Conservation (phyloP, 2,113 vertebrate genomes). For the Numida meleagris region DNA sequence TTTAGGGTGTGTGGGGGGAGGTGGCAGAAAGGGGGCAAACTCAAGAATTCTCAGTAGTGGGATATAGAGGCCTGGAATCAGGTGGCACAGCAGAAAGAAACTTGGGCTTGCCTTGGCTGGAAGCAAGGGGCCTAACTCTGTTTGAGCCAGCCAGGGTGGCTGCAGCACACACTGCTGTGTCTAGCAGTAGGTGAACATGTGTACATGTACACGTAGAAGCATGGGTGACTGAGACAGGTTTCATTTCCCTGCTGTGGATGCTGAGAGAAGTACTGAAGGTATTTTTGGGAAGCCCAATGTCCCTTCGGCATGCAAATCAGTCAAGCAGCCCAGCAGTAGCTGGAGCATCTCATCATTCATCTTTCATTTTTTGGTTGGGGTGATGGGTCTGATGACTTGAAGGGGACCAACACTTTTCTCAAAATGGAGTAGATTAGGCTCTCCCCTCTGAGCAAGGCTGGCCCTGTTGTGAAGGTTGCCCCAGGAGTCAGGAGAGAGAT, state of each 20-base stretch:
- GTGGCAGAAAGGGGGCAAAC: not conserved
- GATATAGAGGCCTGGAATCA: not conserved
- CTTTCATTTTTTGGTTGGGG: not conserved
- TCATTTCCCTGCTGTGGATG: slow-evolving; percentile 81
- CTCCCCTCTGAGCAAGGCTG: not conserved
- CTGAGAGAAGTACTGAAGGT: not conserved
- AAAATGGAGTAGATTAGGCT: not conserved
- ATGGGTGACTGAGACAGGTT: slow-evolving; percentile 49
- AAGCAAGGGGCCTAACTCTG: not conserved
- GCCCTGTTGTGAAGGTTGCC: not conserved
- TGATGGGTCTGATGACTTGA: not conserved
- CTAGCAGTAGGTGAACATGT: rapidly evolving
- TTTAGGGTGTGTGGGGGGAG: not conserved
- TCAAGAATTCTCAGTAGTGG: not conserved
- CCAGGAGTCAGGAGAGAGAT: not conserved
- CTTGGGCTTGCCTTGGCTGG: not conserved
- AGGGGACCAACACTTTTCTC: not conserved
- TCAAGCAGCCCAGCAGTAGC: slow-evolving; percentile 84
- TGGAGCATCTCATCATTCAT: slow-evolving; percentile 64
- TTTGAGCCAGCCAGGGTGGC: not conserved
- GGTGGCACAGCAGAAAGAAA: not conserved
- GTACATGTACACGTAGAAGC: rapidly evolving
- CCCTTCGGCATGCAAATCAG: slow-evolving; percentile 84
- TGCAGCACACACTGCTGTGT: rapidly evolving
- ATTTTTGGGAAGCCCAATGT: not conserved